phyloP scores from a whole-genome alignment of 2,797 vertebrate genomes.

The Pogoniulus pusillus region DNA sequence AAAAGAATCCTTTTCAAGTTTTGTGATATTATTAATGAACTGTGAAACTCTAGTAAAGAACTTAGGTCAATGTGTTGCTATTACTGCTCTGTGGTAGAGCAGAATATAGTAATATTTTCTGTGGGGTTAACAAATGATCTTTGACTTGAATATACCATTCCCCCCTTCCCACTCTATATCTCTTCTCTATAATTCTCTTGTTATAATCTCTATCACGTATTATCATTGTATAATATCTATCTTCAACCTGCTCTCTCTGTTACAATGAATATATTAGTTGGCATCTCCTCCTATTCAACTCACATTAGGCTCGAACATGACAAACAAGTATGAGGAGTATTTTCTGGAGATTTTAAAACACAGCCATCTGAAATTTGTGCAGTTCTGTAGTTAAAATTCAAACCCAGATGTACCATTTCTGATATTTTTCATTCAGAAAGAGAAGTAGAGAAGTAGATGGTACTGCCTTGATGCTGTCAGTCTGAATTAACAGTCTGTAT shows the following conservation, averaged over 20 bases:
- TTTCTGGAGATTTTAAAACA: neutral
- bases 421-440: neutral
- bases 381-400: neutral
- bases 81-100: neutral
- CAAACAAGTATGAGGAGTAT: neutral
- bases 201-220: neutral
- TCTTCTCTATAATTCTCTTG: neutral
- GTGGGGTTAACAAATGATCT: neutral
- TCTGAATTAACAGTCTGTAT: neutral
- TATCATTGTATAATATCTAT: neutral
- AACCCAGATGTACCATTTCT: neutral
- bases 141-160: neutral
- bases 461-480: neutral
- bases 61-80: accelerated
- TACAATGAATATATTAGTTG: neutral
- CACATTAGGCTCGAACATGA: neutral
- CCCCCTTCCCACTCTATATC: neutral
- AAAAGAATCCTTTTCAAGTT: constrained; percentile 2
- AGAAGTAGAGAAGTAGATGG: neutral
- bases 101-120: neutral
- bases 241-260: neutral
- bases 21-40: constrained; percentile 8
- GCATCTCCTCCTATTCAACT: constrained; percentile 14
- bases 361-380: neutral
- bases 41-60: neutral